Evolutionary conservation across 2,888 invertebrate species (phyloP).

Genomic region (Chrysodeixis includens): DNA sequence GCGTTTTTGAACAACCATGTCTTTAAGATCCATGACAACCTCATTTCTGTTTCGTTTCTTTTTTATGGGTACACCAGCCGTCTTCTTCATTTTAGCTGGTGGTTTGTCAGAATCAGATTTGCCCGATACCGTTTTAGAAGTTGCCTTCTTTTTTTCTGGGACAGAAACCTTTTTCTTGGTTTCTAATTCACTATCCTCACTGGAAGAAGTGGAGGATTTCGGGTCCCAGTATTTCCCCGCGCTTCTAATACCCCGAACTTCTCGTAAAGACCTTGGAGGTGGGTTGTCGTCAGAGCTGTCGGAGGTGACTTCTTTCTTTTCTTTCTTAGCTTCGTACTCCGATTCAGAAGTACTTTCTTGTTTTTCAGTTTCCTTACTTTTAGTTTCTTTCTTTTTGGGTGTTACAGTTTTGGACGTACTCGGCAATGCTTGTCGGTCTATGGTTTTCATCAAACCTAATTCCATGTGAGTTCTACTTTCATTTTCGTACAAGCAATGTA

Average conservation of each 20-base stretch:
- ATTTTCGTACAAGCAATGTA: conserved; percentile 97
- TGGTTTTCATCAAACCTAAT: conserved; percentile 87
- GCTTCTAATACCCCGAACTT: conserved; percentile 93
- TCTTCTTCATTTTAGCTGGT: conserved; percentile 83
- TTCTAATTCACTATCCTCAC: conserved; percentile 87
- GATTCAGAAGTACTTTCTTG: conserved; percentile 85
- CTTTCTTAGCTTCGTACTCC: conserved; percentile 82
- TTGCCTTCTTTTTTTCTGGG: conserved; percentile 81
- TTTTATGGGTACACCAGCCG: conserved; percentile 81
- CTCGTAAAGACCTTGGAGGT: conserved; percentile 90
- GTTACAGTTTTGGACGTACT: conserved; percentile 86
- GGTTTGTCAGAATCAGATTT: conserved; percentile 88
- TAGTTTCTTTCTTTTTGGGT: conserved; percentile 81
- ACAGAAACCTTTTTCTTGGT: conserved; percentile 75
- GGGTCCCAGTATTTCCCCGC: conserved; percentile 96
- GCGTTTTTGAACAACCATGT: conserved; percentile 96
- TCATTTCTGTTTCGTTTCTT: conserved; percentile 90
- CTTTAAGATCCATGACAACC: conserved; percentile 94
- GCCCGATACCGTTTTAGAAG: conserved; percentile 69
- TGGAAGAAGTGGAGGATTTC: conserved; percentile 91
- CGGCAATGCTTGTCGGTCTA: conserved; percentile 83
- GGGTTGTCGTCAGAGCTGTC: conserved; percentile 89
- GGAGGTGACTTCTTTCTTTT: conserved; percentile 81
- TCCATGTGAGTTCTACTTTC: conserved; percentile 93
- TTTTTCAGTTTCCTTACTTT: conserved; percentile 82